phyloP scores from a whole-genome alignment of 92 coral and sea anemone genomes.

The Bergia puertoricense region DNA sequence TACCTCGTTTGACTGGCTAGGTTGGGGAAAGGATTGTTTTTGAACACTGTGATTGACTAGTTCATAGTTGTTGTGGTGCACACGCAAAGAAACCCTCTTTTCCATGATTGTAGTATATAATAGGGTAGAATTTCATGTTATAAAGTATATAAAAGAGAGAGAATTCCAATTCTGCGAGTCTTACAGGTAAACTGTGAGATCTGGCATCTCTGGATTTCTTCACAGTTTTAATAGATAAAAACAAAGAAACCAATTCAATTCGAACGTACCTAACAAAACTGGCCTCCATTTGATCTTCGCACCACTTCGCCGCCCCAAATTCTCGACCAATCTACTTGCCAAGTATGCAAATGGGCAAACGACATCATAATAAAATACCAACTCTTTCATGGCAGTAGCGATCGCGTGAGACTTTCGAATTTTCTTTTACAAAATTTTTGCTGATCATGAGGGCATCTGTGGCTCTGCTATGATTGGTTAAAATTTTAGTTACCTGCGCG shows the following conservation, averaged over 20 bases:
- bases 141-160: too few species aligned
- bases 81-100: too few species aligned
- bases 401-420: not conserved
- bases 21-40: too few species aligned
- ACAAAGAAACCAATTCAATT: not conserved
- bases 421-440: not conserved
- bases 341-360: constrained; percentile 97
- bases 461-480: constrained; percentile 25
- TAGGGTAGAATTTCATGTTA: too few species aligned
- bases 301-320: constrained; percentile 80
- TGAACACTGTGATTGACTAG: too few species aligned
- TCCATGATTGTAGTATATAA: too few species aligned
- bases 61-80: too few species aligned
- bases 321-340: constrained; percentile 86
- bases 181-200: too few species aligned
- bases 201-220: too few species aligned
- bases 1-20: too few species aligned
- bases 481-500: not conserved
- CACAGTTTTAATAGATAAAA: too few species aligned
- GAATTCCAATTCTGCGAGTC: too few species aligned
- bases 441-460: not conserved
- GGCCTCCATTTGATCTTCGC: constrained; percentile 91
- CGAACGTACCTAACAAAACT: constrained; percentile 79
- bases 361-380: constrained; percentile 90
- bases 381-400: constrained; percentile 69